Conservation (phyloP, 2,797 vertebrate genomes). For the Gambelia wislizenii region DNA sequence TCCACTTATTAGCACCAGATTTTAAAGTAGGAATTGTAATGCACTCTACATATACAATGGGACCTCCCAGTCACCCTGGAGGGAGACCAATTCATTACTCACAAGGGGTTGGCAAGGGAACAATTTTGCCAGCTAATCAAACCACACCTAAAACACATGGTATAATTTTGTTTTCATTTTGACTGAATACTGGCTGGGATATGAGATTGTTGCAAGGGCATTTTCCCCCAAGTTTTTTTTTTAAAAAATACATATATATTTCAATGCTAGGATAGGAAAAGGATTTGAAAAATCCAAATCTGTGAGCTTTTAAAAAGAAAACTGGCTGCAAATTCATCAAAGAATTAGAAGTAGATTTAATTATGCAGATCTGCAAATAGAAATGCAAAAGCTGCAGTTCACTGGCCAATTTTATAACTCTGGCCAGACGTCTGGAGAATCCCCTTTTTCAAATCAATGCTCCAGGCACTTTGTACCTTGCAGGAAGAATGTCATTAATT, state of each 20-base stretch:
- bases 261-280: slow-evolving; percentile 14
- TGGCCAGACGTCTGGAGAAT: slow-evolving; percentile 9
- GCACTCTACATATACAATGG: not conserved
- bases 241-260: slow-evolving; percentile 23
- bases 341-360: slow-evolving; percentile 2
- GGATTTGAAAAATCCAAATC: slow-evolving; percentile 30
- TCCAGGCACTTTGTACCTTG: not conserved
- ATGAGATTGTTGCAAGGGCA: not conserved
- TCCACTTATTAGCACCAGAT: slow-evolving; percentile 4
- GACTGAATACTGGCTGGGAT: slow-evolving; percentile 8
- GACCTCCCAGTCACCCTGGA: not conserved
- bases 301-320: slow-evolving; percentile 22
- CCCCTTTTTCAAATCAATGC: slow-evolving; percentile 13
- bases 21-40: slow-evolving; percentile 1
- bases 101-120: not conserved
- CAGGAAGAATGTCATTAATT: slow-evolving; percentile 22
- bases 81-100: slow-evolving; percentile 9
- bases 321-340: not conserved
- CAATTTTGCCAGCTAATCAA: slow-evolving; percentile 32
- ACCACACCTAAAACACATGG: not conserved
- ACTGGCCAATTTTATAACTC: slow-evolving; percentile 9
- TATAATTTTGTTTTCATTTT: slow-evolving; percentile 12
- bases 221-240: not conserved
- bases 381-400: not conserved
- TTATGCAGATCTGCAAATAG: slow-evolving; percentile 14